These are phyloP conservation scores for Drosophila nigromelanica DNA, from an alignment of 1,140 invertebrate species.

Conservation along the genomic window DNA sequence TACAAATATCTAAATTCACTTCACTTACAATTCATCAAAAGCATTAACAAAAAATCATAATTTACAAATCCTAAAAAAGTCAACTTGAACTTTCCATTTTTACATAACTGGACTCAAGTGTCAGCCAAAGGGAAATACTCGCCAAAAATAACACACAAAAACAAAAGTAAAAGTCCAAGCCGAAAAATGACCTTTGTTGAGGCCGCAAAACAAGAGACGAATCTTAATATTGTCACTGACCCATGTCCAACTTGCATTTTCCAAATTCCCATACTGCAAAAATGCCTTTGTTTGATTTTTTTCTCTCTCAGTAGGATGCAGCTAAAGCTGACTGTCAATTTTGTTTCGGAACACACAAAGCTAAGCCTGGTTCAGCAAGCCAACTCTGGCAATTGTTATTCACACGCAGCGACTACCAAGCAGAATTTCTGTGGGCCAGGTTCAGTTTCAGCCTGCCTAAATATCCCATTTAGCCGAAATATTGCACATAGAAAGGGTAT, in stretches of 20 bases:
- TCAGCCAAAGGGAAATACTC: neutral
- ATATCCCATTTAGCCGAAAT: neutral
- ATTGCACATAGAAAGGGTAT: neutral
- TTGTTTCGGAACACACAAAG: constrained; percentile 6
- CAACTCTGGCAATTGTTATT: constrained; percentile 2
- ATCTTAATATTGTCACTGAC: constrained; percentile 17
- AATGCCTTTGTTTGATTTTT: constrained; percentile 11
- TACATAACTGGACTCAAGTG: constrained; percentile 11
- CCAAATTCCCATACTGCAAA: constrained; percentile 10
- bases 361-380: neutral
- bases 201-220: constrained; percentile 4
- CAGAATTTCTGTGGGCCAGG: constrained; percentile 15
- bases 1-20: too few species aligned
- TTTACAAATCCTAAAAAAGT: neutral
- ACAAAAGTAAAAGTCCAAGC: constrained; percentile 9
- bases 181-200: constrained; percentile 8
- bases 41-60: neutral
- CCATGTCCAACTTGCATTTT: constrained; percentile 18
- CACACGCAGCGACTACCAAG: constrained; percentile 6
- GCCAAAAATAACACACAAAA: neutral
- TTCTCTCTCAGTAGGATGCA: neutral
- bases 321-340: constrained; percentile 10
- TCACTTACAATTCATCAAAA: neutral
- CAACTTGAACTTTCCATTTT: constrained; percentile 9
- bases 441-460: neutral